Conservation (phyloP, 2,113 vertebrate species). For the Bos javanicus region DNA sequence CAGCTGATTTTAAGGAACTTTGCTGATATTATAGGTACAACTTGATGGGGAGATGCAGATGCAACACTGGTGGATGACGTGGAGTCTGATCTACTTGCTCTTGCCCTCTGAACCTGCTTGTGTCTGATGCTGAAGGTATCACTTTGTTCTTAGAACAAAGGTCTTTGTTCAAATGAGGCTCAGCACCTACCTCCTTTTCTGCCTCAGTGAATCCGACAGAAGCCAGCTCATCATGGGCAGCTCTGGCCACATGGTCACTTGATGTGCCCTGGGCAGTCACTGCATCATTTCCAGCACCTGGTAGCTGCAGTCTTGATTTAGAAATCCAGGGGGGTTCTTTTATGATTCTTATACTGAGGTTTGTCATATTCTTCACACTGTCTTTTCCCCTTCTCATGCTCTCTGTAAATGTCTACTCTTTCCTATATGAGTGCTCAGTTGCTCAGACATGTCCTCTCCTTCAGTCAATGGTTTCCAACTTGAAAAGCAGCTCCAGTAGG, state of each 20-base stretch:
- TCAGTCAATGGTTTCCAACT: not conserved
- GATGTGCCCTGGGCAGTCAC: not conserved
- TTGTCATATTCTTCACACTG: not conserved
- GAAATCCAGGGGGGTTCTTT: not conserved
- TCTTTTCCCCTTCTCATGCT: not conserved
- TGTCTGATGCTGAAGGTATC: not conserved
- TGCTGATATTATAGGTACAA: not conserved
- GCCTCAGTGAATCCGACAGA: not conserved
- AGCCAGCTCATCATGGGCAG: not conserved
- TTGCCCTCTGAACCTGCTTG: not conserved
- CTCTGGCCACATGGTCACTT: not conserved
- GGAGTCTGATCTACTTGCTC: not conserved
- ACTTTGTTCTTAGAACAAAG: not conserved
- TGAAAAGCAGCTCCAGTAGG: not conserved
- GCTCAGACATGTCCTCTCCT: not conserved
- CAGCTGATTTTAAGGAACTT: not conserved
- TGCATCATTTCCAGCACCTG: not conserved
- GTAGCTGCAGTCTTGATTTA: not conserved
- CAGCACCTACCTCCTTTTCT: not conserved
- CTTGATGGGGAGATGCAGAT: not conserved
- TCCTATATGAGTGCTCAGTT: not conserved
- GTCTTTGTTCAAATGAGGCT: not conserved
- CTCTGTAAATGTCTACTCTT: not conserved
- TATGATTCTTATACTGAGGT: not conserved
- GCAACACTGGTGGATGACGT: not conserved